Conservation (phyloP, 2,888 invertebrate species). For the Spilarctia lutea region DNA sequence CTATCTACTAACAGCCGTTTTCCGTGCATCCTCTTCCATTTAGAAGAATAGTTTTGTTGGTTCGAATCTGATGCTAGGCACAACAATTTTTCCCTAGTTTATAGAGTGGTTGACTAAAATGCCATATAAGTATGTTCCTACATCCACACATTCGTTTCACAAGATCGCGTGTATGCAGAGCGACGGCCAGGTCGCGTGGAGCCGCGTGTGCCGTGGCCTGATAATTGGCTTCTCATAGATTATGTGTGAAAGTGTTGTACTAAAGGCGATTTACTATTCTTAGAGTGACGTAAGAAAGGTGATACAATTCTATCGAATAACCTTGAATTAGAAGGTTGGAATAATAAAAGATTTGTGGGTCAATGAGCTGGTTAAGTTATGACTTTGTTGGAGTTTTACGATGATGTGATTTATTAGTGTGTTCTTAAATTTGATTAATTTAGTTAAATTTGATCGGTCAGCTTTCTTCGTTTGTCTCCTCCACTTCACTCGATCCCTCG, state of each 20-base stretch:
- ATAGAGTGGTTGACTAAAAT: neutral
- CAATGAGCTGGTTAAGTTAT: constrained; percentile 14
- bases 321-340: constrained; percentile 11
- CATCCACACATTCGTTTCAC: constrained; percentile 31
- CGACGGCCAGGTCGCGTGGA: constrained; percentile 54
- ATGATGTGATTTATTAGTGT: neutral
- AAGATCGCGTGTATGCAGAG: constrained; percentile 51
- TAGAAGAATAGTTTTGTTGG: too few species aligned
- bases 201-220: constrained; percentile 44
- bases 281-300: constrained; percentile 50
- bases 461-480: too few species aligned
- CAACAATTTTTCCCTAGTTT: too few species aligned
- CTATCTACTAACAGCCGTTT: too few species aligned
- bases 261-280: constrained; percentile 51
- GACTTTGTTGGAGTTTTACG: neutral
- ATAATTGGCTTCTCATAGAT: constrained; percentile 61
- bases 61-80: too few species aligned
- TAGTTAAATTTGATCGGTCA: too few species aligned
- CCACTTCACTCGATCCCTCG: too few species aligned
- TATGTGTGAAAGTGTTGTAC: constrained; percentile 60
- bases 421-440: neutral
- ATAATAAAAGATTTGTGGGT: constrained; percentile 21
- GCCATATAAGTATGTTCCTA: constrained; percentile 28
- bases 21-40: too few species aligned
- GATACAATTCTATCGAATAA: constrained; percentile 26